Conservation (phyloP, 1,140 invertebrate species). For the Tyrophagus putrescentiae region DNA sequence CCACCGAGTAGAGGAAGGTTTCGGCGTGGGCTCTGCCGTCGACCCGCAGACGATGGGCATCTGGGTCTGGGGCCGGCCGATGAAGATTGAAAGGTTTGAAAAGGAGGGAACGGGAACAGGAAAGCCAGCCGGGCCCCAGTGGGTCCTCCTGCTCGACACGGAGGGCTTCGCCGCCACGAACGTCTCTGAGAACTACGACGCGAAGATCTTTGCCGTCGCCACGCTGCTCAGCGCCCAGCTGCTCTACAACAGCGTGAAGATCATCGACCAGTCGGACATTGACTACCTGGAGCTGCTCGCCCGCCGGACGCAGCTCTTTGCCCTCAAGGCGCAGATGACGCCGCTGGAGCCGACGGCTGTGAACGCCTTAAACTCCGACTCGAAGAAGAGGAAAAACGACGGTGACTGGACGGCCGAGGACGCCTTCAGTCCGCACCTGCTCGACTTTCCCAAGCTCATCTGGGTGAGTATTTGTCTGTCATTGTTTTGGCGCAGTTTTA, state of each 20-base stretch:
- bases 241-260: constrained; percentile 27
- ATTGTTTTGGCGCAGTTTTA: too few species aligned
- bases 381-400: constrained; percentile 26
- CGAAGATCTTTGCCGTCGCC: constrained; percentile 27
- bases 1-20: too few species aligned
- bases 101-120: constrained; percentile 16
- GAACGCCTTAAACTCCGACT: too few species aligned
- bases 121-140: background rate
- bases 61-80: constrained; percentile 26
- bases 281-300: constrained; percentile 27
- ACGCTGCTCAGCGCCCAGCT: constrained; percentile 25
- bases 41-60: constrained; percentile 27
- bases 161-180: constrained; percentile 28
- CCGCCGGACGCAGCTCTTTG: constrained; percentile 27
- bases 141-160: constrained; percentile 25
- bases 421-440: constrained; percentile 26
- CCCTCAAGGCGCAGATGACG: constrained; percentile 26
- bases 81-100: too few species aligned
- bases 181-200: constrained; percentile 27
- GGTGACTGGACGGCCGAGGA: constrained; percentile 21
- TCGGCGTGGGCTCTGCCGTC: constrained; percentile 25
- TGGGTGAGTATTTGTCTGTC: too few species aligned
- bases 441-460: constrained; percentile 26
- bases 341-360: constrained; percentile 24
- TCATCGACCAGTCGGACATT: constrained; percentile 27